Evolutionary conservation across 1,140 invertebrate species (phyloP).

Genomic region (Drosophila bocqueti): DNA sequence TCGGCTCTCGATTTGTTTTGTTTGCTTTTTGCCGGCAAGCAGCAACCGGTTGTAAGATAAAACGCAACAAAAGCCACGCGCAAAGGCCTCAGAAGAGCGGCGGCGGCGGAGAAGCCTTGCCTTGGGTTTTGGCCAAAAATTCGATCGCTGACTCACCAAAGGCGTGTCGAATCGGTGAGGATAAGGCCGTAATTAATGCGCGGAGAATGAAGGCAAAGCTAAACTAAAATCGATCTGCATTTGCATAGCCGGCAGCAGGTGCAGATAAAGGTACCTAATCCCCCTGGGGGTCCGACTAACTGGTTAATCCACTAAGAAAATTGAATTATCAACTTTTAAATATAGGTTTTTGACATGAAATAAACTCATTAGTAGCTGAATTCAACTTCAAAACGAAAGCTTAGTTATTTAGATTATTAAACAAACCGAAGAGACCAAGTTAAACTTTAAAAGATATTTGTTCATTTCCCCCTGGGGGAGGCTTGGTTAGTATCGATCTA

Average conservation of each 20-base stretch:
- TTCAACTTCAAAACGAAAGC: background rate
- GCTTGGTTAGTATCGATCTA: conserved; percentile 66
- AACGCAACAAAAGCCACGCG: conserved; percentile 38
- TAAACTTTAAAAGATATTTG: background rate
- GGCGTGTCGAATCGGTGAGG: conserved; percentile 22
- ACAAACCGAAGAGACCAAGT: background rate
- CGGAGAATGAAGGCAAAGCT: conserved; percentile 18
- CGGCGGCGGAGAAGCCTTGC: conserved; percentile 50
- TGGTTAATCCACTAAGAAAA: conserved; percentile 12
- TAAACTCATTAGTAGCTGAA: conserved; percentile 7
- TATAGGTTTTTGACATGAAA: conserved; percentile 22
- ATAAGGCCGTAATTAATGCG: conserved; percentile 37
- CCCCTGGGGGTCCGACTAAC: conserved; percentile 4
- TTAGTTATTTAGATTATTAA: too few species aligned
- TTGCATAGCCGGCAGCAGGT: conserved; percentile 29
- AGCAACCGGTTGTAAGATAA: conserved; percentile 62
- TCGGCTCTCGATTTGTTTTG: conserved; percentile 34
- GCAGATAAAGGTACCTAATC: conserved; percentile 1
- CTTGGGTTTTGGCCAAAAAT: conserved; percentile 67
- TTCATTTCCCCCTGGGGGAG: background rate
- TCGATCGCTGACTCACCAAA: conserved; percentile 27
- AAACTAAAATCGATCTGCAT: conserved; percentile 27
- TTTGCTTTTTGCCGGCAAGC: conserved; percentile 38
- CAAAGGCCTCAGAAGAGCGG: conserved; percentile 33
- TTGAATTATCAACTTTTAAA: conserved; percentile 17